Evolutionary conservation across 2,888 invertebrate species (phyloP), one percentile per base, ranked within the genome.

Genomic region (Hirtodrosophila duncani): DNA sequence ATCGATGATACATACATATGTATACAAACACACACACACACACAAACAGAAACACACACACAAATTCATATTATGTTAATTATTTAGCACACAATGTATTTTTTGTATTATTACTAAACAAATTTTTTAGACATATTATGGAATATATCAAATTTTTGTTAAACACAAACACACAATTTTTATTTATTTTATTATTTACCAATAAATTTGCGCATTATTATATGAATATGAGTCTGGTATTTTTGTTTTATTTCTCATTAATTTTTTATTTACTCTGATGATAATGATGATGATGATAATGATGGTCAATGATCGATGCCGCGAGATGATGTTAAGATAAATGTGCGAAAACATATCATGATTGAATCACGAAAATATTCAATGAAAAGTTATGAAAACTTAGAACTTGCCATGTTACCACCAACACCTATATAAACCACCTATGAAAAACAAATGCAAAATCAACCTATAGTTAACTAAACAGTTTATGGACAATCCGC

Each of bases 101-200:
- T 79, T 70, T 79, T 70, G 78, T 79, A 71, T 79, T 71, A 71
- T 66, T 67, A 71, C 70, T 79, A 67, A 79, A 67, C 61, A 46
- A 60, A 67, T 69, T 44, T 52, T 66, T 62, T 56, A 63, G 67
- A 43, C n/a, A n/a, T n/a, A n/a, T n/a, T n/a, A n/a, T n/a, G n/a
- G n/a, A n/a, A n/a, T n/a, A n/a, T n/a, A 44, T 56, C 56, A 62
- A 64, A 43, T 63, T 71, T 79, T 58, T 79, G 71, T 71, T 79
- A 70, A 75, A 43, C 23, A 30, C 44, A 39, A 33, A 27, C 5
- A 26, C 6, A 21, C 11, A 51, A 52, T 51, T 65, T 70, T 79
- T 70, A 71, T 71, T 71, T 65, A 64, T 72, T 75, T 77, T 66
- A 71, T 57, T 50, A 49, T 58, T 64, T 72, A 77, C 64, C 61